Percentiles rank a stretch among this genome's conserved stretches.
Conservation (phyloP, 2,797 vertebrate species). For the Carcharodon carcharias region DNA sequence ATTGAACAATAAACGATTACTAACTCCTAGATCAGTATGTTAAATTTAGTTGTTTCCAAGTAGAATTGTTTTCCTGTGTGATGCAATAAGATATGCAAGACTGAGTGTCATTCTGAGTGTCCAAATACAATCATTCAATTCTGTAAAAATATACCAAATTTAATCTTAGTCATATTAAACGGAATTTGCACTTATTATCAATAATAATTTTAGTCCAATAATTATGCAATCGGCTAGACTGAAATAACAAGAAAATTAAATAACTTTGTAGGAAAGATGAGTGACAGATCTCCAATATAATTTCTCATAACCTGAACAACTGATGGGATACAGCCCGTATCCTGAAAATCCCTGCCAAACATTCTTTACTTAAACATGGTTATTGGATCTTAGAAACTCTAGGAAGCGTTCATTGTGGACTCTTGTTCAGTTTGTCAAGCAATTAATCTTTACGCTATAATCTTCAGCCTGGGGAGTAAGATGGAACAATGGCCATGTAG, state of each 20-base stretch:
- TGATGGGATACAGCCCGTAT: background rate
- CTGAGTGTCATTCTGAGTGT: background rate
- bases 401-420: background rate
- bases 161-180: background rate
- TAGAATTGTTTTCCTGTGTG: background rate
- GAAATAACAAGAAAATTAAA: constrained; percentile 14
- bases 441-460: background rate
- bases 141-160: background rate
- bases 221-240: background rate
- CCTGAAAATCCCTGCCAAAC: background rate
- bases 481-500: background rate
- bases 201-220: constrained; percentile 20
- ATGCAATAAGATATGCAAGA: background rate
- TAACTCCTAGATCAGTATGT: background rate
- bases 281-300: background rate
- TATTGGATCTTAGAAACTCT: background rate
- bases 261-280: background rate
- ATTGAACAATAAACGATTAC: background rate
- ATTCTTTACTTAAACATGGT: constrained; percentile 3
- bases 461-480: background rate
- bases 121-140: background rate
- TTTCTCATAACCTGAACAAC: background rate
- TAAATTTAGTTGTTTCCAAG: background rate
- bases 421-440: background rate
- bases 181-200: constrained; percentile 4